These are phyloP conservation scores for Bombyx huttoni DNA, from an alignment of 2,888 invertebrate genomes.

Conservation along the genomic window DNA sequence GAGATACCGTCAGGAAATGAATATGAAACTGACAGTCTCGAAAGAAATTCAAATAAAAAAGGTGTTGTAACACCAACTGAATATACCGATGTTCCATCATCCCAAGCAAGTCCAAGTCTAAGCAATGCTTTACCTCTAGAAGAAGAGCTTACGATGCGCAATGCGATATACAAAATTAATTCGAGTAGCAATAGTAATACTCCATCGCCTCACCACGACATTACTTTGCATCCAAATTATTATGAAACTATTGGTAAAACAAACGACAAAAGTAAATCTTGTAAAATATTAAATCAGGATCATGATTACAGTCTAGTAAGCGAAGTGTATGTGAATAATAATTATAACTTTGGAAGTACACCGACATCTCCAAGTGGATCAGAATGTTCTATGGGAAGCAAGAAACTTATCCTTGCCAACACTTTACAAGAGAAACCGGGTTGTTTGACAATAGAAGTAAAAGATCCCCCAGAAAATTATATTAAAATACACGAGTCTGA, in stretches of 20 bases:
- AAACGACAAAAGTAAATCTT: constrained; percentile 12
- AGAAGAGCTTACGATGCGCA: constrained; percentile 85
- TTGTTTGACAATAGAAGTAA: constrained; percentile 86
- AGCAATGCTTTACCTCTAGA: constrained; percentile 83
- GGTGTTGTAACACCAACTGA: constrained; percentile 74
- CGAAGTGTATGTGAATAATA: constrained; percentile 85
- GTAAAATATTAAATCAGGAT: constrained; percentile 38
- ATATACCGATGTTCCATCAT: constrained; percentile 75
- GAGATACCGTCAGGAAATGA: constrained; percentile 69
- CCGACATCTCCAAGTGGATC: constrained; percentile 74
- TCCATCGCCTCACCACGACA: constrained; percentile 51
- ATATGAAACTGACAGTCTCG: constrained; percentile 83
- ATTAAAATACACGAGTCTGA: constrained; percentile 84
- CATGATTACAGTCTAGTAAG: constrained; percentile 80
- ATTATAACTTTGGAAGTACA: constrained; percentile 75
- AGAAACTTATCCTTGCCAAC: constrained; percentile 61
- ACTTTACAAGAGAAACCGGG: constrained; percentile 77
- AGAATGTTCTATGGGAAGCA: constrained; percentile 71
- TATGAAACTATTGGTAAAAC: constrained; percentile 54
- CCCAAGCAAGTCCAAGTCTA: constrained; percentile 81
- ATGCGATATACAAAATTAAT: constrained; percentile 78
- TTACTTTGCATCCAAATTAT: constrained; percentile 39
- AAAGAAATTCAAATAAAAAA: constrained; percentile 70
- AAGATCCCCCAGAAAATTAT: constrained; percentile 84
- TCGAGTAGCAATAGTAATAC: constrained; percentile 71